Evolutionary conservation across 2,797 vertebrate species (phyloP), one percentile per base, ranked within the genome.

Genomic region (Ambastaia sidthimunki): DNA sequence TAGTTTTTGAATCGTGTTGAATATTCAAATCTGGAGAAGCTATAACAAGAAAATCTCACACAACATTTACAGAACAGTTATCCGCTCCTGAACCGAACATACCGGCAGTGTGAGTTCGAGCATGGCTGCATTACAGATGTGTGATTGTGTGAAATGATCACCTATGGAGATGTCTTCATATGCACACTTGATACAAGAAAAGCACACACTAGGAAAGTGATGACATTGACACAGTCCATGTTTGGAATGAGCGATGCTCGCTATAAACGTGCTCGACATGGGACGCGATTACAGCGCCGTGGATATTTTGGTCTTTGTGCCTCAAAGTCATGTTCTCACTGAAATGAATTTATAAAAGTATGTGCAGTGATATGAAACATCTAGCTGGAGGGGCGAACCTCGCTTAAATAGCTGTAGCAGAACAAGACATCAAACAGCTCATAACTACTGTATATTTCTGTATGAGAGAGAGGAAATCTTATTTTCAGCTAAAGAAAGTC

Each of bases 321-420:
- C 91, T 92, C 86, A 88, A 90, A 93, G 92, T 93, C 91, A 93
- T 91, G 92, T 92, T 93, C 89, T 88, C 89, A 90, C 90, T 52
- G 87, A 92, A 93, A 91, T 93, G 88, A 91, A 92, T 93, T 91
- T 91, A 92, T 93, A 91, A 93, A 90, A 91, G 90, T 92, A 89
- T 93, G 92, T 86, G 91, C 91, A 92, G 85, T 91, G 91, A 91
- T 92, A 92, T 91, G 92, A 93, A 92, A 92, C 91, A 93, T 92
- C 90, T 93, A 90, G 93, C 93, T 91, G 84, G 88, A 63, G 93
- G 93, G 92, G 83, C 44, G 66, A 68, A 84, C 85, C 85, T 87
- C 73, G 75, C 72, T 86, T 88, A 85, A 88, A 85, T 89, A 83
- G 89, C 87, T 86, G 80, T 86, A 78, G 90, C 88, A 89, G 85